Evolutionary conservation across 1,140 invertebrate genomes (phyloP).

Genomic region (Drosophila kikkawai): DNA sequence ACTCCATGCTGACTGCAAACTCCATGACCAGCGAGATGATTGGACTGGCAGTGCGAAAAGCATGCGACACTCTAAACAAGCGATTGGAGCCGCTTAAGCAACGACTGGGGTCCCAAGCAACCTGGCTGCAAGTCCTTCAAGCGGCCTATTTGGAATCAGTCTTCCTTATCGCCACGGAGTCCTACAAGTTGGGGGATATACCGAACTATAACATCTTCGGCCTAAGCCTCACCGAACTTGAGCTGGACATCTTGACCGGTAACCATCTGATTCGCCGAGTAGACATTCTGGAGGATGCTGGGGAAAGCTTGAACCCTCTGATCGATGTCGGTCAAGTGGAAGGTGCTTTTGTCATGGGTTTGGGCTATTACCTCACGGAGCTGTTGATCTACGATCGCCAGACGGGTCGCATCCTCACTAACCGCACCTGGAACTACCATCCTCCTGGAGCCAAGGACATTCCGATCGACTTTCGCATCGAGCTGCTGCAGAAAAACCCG

Average conservation of each 20-base stretch:
- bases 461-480: constrained; percentile 92
- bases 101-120: constrained; percentile 86
- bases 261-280: constrained; percentile 87
- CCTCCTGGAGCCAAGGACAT: constrained; percentile 92
- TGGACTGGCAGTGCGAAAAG: constrained; percentile 88
- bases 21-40: constrained; percentile 90
- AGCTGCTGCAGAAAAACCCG: constrained; percentile 89
- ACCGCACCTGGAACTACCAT: constrained; percentile 93
- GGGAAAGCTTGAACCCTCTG: constrained; percentile 89
- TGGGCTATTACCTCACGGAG: constrained; percentile 92
- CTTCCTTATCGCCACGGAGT: constrained; percentile 88
- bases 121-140: constrained; percentile 89
- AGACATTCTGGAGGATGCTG: constrained; percentile 91
- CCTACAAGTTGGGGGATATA: constrained; percentile 80
- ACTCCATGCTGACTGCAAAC: constrained; percentile 88
- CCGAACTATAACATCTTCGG: constrained; percentile 87
- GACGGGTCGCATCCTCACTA: constrained; percentile 89
- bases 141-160: constrained; percentile 87
- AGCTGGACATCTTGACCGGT: constrained; percentile 91
- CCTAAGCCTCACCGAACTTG: constrained; percentile 88
- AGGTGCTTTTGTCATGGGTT: constrained; percentile 93
- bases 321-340: constrained; percentile 91
- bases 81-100: constrained; percentile 88
- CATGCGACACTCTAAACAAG: constrained; percentile 88
- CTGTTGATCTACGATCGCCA: constrained; percentile 88